These are phyloP conservation scores for Pitta sordida DNA, from an alignment of 2,113 vertebrate species.

Conservation along the genomic window DNA sequence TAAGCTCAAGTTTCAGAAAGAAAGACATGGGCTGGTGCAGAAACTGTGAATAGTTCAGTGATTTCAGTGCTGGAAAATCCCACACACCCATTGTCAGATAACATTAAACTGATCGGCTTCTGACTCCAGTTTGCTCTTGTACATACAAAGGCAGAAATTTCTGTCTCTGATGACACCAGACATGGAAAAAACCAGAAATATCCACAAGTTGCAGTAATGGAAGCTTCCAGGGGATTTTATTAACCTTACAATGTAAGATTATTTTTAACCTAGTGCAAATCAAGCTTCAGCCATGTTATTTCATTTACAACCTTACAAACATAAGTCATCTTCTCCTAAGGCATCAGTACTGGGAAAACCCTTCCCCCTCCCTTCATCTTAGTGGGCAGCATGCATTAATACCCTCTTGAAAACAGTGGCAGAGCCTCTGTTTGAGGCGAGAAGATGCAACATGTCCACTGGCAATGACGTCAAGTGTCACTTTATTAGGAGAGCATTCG, in stretches of 20 bases:
- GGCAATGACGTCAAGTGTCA: background rate
- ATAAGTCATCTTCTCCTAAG: background rate
- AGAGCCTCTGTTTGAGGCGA: fast-evolving
- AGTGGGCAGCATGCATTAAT: background rate
- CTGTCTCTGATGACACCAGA: background rate
- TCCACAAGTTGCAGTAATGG: background rate
- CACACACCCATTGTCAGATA: background rate
- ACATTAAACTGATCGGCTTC: background rate
- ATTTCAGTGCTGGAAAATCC: background rate
- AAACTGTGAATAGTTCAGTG: background rate
- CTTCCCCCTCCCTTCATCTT: background rate
- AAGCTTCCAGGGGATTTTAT: background rate
- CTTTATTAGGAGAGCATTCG: background rate
- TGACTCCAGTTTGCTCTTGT: background rate
- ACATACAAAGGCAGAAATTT: background rate
- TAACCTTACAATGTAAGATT: background rate
- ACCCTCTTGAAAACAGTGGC: background rate
- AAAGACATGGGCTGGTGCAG: background rate
- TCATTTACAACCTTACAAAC: background rate
- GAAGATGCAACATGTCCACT: background rate
- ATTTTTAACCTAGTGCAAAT: background rate
- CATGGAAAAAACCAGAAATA: background rate
- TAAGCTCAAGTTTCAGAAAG: background rate
- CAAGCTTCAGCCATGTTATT: background rate
- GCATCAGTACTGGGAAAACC: background rate